phyloP scores from a whole-genome alignment of 2,888 invertebrate species.

The Drosophila meridionalis region DNA sequence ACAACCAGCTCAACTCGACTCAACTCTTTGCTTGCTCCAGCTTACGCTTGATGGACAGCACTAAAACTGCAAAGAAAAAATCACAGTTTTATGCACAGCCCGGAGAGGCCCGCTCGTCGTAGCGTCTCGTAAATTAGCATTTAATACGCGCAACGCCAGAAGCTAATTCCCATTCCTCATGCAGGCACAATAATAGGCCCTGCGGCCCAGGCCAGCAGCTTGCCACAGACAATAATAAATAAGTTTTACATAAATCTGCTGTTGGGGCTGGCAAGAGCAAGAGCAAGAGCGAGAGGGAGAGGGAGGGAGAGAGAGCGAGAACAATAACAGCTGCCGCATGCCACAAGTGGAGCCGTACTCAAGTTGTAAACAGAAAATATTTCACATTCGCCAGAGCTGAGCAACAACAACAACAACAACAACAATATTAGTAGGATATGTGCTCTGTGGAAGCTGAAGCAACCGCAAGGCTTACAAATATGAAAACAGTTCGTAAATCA shows the following conservation, averaged over 20 bases:
- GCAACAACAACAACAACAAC: constrained; percentile 12
- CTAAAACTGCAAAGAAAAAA: constrained; percentile 15
- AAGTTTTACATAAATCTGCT: constrained; percentile 65
- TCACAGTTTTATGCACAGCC: constrained; percentile 20
- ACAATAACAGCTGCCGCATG: constrained; percentile 25
- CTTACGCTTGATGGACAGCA: constrained; percentile 36
- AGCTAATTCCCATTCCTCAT: not conserved
- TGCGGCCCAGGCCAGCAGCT: constrained; percentile 37
- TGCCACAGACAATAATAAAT: constrained; percentile 50
- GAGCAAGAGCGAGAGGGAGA: not conserved
- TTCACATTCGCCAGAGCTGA: constrained; percentile 27
- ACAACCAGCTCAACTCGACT: constrained; percentile 44
- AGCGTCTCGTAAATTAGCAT: constrained; percentile 46
- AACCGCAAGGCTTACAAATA: constrained; percentile 38
- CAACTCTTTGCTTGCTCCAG: constrained; percentile 17
- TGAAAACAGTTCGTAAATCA: constrained; percentile 17
- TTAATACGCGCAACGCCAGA: constrained; percentile 17
- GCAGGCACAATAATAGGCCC: constrained; percentile 7
- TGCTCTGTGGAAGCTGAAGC: constrained; percentile 43
- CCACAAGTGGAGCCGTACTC: constrained; percentile 57
- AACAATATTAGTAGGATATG: no score
- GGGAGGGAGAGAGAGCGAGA: not conserved
- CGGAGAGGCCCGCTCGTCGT: constrained; percentile 20
- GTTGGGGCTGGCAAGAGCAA: not conserved
- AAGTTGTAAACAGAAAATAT: constrained; percentile 42